Conservation (phyloP, 2,888 invertebrate genomes). For the Therioaphis trifolii region DNA sequence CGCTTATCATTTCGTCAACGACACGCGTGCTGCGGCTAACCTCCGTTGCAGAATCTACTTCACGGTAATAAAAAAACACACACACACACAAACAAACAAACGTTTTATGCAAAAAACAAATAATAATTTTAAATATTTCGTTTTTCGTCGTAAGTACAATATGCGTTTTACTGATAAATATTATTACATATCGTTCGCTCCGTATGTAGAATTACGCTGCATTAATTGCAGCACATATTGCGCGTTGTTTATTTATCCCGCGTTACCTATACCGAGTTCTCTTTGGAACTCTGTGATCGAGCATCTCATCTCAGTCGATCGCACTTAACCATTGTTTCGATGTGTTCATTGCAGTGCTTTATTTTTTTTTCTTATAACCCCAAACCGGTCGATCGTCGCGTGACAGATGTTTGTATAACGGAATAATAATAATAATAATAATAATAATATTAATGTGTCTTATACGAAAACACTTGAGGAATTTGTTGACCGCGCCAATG, state of each 20-base stretch:
- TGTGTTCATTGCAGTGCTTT: not conserved
- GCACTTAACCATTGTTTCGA: too few species aligned
- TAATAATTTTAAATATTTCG: too few species aligned
- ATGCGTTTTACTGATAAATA: not conserved
- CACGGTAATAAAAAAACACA: not conserved
- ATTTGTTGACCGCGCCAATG: not conserved
- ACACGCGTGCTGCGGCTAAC: not conserved
- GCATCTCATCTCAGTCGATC: too few species aligned
- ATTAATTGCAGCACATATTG: too few species aligned
- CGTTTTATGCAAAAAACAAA: too few species aligned
- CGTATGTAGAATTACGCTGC: too few species aligned
- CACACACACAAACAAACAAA: too few species aligned
- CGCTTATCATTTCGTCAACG: conserved; percentile 11
- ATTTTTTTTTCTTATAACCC: not conserved
- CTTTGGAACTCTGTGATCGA: too few species aligned
- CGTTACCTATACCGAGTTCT: too few species aligned
- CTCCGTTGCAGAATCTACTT: not conserved
- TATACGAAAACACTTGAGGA: not conserved
- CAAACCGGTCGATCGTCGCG: not conserved
- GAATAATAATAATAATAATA: conserved; percentile 11
- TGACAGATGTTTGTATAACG: conserved; percentile 22
- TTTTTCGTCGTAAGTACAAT: too few species aligned
- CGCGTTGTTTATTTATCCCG: too few species aligned
- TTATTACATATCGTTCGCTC: not conserved
- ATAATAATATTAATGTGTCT: too few species aligned